Evolutionary conservation across 2,113 vertebrate genomes (phyloP).

Genomic region (Perca fluviatilis): DNA sequence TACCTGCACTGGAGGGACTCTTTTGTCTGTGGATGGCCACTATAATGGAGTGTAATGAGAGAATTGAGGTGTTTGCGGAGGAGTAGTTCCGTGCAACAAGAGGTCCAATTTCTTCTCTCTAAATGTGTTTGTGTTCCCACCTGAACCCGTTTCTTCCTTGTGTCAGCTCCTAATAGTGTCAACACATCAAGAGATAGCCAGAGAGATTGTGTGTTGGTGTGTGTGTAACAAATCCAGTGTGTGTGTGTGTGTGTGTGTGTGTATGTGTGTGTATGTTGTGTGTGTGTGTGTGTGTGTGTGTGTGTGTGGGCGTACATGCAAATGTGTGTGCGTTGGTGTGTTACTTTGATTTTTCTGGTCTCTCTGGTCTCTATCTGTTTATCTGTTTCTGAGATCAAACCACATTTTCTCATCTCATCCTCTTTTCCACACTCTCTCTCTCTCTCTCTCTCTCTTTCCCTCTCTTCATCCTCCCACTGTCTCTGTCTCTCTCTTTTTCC

Average conservation of each 20-base stretch:
- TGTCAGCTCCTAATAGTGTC: slow-evolving; percentile 61
- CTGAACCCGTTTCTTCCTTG: slow-evolving; percentile 54
- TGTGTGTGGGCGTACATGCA: slow-evolving; percentile 16
- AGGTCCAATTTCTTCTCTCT: slow-evolving; percentile 63
- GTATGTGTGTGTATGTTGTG: slow-evolving; percentile 2
- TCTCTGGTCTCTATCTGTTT: slow-evolving; percentile 35
- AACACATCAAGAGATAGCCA: slow-evolving; percentile 40
- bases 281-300: slow-evolving; percentile 14
- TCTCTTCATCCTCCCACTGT: slow-evolving; percentile 13
- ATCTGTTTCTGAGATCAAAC: slow-evolving; percentile 34
- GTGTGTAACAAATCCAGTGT: slow-evolving; percentile 4
- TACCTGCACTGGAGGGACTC: slow-evolving; percentile 53
- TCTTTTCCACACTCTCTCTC: slow-evolving; percentile 8
- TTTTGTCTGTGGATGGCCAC: slow-evolving; percentile 64
- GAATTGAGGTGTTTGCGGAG: slow-evolving; percentile 67
- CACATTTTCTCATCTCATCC: slow-evolving; percentile 52
- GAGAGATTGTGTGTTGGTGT: slow-evolving; percentile 21
- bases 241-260: slow-evolving; percentile 21
- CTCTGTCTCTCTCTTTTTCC: not conserved
- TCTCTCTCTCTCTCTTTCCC: slow-evolving; percentile 16
- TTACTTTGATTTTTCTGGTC: slow-evolving; percentile 35
- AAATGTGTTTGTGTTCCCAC: slow-evolving; percentile 68
- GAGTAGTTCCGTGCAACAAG: slow-evolving; percentile 57
- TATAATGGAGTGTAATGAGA: slow-evolving; percentile 77
- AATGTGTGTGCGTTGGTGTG: slow-evolving; percentile 22